phyloP scores from a whole-genome alignment of 2,888 invertebrate species.

The Scrobipalpa atriplicella region DNA sequence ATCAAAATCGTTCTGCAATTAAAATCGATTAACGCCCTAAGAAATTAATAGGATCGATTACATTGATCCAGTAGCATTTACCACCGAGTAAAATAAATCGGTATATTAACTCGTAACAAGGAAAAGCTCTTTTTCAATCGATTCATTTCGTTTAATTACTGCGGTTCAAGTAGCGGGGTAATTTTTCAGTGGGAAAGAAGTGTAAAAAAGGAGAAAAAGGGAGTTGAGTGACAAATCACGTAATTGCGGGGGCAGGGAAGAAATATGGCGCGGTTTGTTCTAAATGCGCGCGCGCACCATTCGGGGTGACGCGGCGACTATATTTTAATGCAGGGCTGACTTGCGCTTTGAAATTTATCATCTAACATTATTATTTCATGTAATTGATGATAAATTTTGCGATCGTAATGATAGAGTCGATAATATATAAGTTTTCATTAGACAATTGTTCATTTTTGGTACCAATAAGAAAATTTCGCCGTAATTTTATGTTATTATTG shows the following conservation, averaged over 20 bases:
- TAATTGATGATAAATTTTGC: too few relatives aligned
- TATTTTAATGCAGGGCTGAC: constrained; percentile 51
- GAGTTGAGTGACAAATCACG: constrained; percentile 78
- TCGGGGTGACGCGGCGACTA: constrained; percentile 56
- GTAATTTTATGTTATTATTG: too few relatives aligned
- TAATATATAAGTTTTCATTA: too few relatives aligned
- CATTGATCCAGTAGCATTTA: constrained; percentile 48
- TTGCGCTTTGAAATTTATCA: too few relatives aligned
- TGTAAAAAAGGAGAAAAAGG: constrained; percentile 56
- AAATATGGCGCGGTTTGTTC: constrained; percentile 78
- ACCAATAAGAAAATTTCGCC: too few relatives aligned
- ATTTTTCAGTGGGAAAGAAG: constrained; percentile 68
- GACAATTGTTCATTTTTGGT: too few relatives aligned
- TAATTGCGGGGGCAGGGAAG: constrained; percentile 78
- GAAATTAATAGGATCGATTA: constrained; percentile 26
- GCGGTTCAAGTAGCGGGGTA: constrained; percentile 63
- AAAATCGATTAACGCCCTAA: constrained; percentile 46
- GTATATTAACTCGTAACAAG: constrained; percentile 60
- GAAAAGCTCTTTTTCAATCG: constrained; percentile 72
- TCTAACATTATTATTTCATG: not conserved
- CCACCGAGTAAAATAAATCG: constrained; percentile 51
- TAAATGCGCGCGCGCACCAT: constrained; percentile 68
- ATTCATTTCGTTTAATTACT: constrained; percentile 62
- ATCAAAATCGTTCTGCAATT: constrained; percentile 16
- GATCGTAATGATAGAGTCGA: too few relatives aligned